These are phyloP conservation scores for Gavia stellata DNA, from an alignment of 2,113 vertebrate species.

Conservation along the genomic window DNA sequence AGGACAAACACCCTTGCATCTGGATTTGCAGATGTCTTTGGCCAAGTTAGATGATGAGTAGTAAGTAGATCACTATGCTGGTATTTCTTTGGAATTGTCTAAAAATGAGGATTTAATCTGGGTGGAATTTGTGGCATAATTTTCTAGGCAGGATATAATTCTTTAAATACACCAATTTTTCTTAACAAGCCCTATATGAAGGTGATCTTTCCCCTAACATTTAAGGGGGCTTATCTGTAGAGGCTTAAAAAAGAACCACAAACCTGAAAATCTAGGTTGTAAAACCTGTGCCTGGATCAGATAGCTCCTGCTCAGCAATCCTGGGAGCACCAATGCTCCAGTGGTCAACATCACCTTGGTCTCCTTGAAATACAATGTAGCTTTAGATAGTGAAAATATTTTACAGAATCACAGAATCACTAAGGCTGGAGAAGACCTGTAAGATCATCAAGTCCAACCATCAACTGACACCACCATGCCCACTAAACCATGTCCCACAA, in stretches of 20 bases:
- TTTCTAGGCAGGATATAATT: not conserved
- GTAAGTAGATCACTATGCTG: not conserved
- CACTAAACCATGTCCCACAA: too few species aligned
- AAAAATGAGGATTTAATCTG: not conserved
- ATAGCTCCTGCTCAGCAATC: not conserved
- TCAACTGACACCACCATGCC: too few species aligned
- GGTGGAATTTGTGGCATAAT: not conserved
- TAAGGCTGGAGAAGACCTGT: too few species aligned
- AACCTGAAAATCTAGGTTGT: not conserved
- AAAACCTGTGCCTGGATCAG: not conserved
- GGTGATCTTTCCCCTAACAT: not conserved
- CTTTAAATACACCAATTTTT: not conserved
- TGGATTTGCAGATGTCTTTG: not conserved
- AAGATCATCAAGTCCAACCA: too few species aligned
- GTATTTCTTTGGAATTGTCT: not conserved
- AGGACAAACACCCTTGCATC: not conserved
- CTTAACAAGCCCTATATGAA: not conserved
- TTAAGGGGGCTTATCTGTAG: not conserved
- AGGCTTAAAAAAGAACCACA: not conserved
- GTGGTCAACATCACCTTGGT: not conserved
- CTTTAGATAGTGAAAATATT: not conserved
- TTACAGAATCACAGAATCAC: not conserved
- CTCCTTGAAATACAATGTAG: not conserved
- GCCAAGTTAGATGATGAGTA: not conserved
- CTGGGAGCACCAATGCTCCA: not conserved